Base-by-base conservation (phyloP, 1,140 invertebrate genomes). In the Aphidius ervi region DNA sequence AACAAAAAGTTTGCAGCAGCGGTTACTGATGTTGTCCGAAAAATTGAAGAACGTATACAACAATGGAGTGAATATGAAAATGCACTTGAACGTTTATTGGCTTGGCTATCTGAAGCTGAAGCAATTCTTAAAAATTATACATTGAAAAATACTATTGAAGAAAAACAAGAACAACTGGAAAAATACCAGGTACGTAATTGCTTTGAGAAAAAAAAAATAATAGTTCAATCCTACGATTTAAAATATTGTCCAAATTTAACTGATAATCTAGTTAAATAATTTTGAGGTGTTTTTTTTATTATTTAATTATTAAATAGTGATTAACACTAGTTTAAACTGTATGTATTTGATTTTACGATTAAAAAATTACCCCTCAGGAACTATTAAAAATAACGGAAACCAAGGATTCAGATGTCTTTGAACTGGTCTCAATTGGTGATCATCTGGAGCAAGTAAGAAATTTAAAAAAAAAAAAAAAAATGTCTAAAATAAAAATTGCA, bases 31-130 rank as follows among this genome's bases (percentile, higher is more conserved):
- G 87, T 90, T 0, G 85, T 86, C 68, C 87, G 88, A 65, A 86
- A 85, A 41, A 81, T 98, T 37, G 90, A 95, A 74, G 89, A 93
- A 65, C 86, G 90, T 59, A 83, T 97, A 45, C 86, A 90, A 67
- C 92, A 95, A 77, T 97, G 95, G 95, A 87, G 83, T 49, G 90
- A 94, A 61, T 97, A 95, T 71, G 94, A 97, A 71, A 85, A 86
- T 59, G 89, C 90, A 4, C 86, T 95, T 67, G 93, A 95, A 65
- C 83, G 87, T 46, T 79, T 97, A 40, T 83, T 93, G 47, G 78
- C 82, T 20, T 96, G 94, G 92, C 77, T 97, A 50, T 86, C 85
- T 59, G 93, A 95, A 63, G 89, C 92, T 39, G 95, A 98, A 81
- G 85, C 86, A 60, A 85, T 86, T 23, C 80, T 97, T 20, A 96